phyloP scores from a whole-genome alignment of 2,113 vertebrate species.

The Eulemur macaco region DNA sequence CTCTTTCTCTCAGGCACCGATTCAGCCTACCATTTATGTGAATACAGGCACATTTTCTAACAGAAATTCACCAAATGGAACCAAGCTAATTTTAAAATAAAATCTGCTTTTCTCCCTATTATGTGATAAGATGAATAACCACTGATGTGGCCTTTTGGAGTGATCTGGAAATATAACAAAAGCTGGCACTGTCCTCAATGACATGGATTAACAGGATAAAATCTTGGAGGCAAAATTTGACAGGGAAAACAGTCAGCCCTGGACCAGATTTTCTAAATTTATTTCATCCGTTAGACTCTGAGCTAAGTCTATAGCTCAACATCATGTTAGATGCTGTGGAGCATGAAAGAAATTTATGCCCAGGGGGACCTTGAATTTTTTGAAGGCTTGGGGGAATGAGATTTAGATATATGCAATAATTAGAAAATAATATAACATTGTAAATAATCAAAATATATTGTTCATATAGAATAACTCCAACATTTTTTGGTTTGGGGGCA shows the following conservation, averaged over 20 bases:
- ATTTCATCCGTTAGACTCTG: neutral
- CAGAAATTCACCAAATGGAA: constrained; percentile 64
- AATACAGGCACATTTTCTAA: constrained; percentile 73
- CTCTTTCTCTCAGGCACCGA: neutral
- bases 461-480: neutral
- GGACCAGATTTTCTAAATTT: constrained; percentile 48
- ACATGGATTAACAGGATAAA: constrained; percentile 49
- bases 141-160: constrained; percentile 69
- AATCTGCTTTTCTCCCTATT: constrained; percentile 68
- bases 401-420: neutral
- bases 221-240: constrained; percentile 54
- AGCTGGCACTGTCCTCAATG: neutral
- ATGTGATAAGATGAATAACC: constrained; percentile 70
- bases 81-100: constrained; percentile 64
- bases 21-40: constrained; percentile 54
- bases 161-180: constrained; percentile 66
- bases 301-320: neutral
- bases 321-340: neutral
- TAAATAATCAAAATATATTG: constrained; percentile 23
- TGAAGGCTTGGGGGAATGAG: neutral
- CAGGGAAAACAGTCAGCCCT: constrained; percentile 14
- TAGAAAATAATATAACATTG: neutral
- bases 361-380: neutral
- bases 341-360: neutral
- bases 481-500: neutral